Percentiles rank a stretch among this genome's conserved stretches.
These are phyloP conservation scores for Plagiodera versicolora DNA, from an alignment of 2,888 invertebrate genomes.

Conservation along the genomic window DNA sequence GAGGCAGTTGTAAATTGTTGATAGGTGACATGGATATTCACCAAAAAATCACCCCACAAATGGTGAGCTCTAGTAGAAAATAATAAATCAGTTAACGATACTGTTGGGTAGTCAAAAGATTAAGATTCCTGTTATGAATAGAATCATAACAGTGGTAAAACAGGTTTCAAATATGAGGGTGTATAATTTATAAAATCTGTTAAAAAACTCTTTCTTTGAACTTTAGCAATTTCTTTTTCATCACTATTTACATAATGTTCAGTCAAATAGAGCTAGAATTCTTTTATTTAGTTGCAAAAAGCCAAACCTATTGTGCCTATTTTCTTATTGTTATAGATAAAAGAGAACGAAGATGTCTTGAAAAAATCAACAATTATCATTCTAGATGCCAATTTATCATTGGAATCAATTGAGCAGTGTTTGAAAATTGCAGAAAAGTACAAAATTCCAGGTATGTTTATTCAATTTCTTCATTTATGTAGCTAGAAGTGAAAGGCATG, in stretches of 20 bases:
- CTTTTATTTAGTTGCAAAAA: no score
- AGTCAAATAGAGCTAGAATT: no score
- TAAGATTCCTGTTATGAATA: no score
- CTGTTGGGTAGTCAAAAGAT: no score
- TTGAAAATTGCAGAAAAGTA: constrained; percentile 64
- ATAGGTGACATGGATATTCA: constrained; percentile 87
- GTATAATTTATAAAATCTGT: no score
- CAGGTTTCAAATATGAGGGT: no score
- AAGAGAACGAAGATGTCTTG: constrained; percentile 62
- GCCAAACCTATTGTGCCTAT: no score
- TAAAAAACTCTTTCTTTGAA: no score
- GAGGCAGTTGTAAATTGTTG: constrained; percentile 78
- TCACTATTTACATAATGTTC: no score
- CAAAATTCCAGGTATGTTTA: constrained; percentile 68
- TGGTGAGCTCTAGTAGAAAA: constrained; percentile 55
- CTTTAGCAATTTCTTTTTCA: no score
- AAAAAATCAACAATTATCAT: constrained; percentile 72
- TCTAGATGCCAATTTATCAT: constrained; percentile 81
- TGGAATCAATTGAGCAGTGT: constrained; percentile 66
- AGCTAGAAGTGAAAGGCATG: neutral
- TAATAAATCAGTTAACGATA: no score
- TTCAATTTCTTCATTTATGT: neutral
- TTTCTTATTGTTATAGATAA: constrained; percentile 56
- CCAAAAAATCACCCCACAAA: constrained; percentile 64
- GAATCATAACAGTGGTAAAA: no score